These are phyloP conservation scores for Ondatra zibethicus DNA, from an alignment of 2,113 vertebrate species.

Conservation along the genomic window DNA sequence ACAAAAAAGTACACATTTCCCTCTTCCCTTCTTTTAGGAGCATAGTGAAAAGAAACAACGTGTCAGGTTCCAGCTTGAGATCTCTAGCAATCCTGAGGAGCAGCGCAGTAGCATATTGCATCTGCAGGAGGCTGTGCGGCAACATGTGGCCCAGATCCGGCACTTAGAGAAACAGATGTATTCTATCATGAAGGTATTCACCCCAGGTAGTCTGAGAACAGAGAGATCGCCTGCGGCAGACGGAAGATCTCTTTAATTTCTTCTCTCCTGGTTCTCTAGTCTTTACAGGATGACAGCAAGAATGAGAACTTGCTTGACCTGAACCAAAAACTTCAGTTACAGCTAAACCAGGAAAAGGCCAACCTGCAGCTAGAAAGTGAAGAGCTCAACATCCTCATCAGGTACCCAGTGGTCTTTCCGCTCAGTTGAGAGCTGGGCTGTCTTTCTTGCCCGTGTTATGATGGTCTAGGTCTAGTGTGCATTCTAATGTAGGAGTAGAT, in stretches of 20 bases:
- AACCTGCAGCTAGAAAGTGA: constrained; percentile 98
- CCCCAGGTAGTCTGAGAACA: background rate
- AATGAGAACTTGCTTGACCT: constrained; percentile 91
- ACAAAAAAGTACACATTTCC: background rate
- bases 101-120: constrained; percentile 98
- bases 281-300: constrained; percentile 93
- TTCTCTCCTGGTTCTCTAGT: constrained; percentile 83
- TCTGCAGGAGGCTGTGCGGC: constrained; percentile 96
- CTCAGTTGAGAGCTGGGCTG: background rate
- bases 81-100: constrained; percentile 98
- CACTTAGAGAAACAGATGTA: constrained; percentile 99
- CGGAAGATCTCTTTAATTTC: background rate
- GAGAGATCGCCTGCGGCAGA: background rate
- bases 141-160: constrained; percentile 96
- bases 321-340: constrained; percentile 94
- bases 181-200: constrained; percentile 93
- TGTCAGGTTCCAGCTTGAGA: constrained; percentile 98
- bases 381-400: constrained; percentile 98
- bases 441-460: background rate
- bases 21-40: constrained; percentile 87
- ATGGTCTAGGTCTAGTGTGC: background rate
- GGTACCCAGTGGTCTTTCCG: constrained; percentile 83
- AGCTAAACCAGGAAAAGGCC: constrained; percentile 97
- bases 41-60: constrained; percentile 99
- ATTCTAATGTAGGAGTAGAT: constrained; percentile 39